A percentile compares a stretch with the other conserved stretches of the same genome.
Evolutionary conservation across 1,140 invertebrate genomes (phyloP).

Genomic region (Lycorma delicatula): DNA sequence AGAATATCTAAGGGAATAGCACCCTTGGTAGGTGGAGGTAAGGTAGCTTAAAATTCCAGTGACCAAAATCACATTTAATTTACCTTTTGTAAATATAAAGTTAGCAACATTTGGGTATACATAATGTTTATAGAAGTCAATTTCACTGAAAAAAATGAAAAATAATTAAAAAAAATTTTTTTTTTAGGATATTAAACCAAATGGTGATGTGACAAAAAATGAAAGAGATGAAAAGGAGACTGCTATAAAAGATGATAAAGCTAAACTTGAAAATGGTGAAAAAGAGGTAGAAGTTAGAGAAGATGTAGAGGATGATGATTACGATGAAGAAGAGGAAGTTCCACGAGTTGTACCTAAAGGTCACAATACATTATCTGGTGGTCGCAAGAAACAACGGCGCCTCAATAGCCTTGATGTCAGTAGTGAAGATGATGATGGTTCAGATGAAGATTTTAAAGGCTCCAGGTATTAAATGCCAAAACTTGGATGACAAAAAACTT

Average conservation of each 20-base stretch:
- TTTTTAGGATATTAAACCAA: too few relatives aligned
- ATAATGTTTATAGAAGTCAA: too few relatives aligned
- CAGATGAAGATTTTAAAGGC: conserved; percentile 82
- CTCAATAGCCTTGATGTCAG: conserved; percentile 73
- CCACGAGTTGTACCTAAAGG: conserved; percentile 29
- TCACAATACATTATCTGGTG: conserved; percentile 16
- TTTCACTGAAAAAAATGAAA: too few relatives aligned
- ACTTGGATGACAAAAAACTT: too few relatives aligned
- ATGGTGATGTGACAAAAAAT: conserved; percentile 9
- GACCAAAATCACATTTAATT: too few relatives aligned
- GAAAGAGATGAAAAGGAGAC: conserved; percentile 1
- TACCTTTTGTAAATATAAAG: too few relatives aligned
- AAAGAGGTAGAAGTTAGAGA: conserved; percentile 44
- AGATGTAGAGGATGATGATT: conserved; percentile 43
- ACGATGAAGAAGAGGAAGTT: conserved; percentile 30
- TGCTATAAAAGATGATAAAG: conserved; percentile 25
- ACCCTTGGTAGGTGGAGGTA: too few relatives aligned
- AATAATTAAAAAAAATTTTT: too few relatives aligned
- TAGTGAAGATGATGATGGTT: conserved; percentile 67
- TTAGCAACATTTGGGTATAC: too few relatives aligned
- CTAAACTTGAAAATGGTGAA: conserved; percentile 39
- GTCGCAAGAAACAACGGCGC: conserved; percentile 59
- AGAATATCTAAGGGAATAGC: too few relatives aligned
- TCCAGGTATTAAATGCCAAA: too few relatives aligned
- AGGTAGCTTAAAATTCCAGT: too few relatives aligned